Conservation (phyloP, 1,140 invertebrate species). For the Zaprionus inermis region DNA sequence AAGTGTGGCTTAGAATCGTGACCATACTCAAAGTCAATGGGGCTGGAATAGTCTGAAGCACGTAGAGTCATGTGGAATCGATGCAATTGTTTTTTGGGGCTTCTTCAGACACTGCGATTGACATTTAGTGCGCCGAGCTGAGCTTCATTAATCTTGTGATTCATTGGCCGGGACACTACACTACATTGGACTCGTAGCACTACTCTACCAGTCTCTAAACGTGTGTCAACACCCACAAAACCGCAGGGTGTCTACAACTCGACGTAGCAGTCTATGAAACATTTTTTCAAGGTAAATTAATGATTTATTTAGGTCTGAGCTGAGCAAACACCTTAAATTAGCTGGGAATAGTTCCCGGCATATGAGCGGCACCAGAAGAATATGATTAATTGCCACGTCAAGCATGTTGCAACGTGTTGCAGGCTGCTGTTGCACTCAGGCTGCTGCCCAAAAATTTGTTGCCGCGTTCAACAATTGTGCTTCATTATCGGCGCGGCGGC, state of each 20-base stretch:
- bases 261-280: conserved; percentile 11
- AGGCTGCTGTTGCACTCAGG: conserved; percentile 37
- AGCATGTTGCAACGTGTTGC: conserved; percentile 16
- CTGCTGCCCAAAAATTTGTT: conserved; percentile 51
- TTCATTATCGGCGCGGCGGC: conserved; percentile 67
- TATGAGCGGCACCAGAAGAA: conserved; percentile 36
- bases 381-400: conserved; percentile 65
- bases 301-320: conserved; percentile 64
- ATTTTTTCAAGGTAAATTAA: conserved; percentile 38
- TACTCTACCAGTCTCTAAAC: conserved; percentile 40
- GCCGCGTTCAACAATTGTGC: conserved; percentile 66
- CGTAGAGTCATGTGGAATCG: not conserved
- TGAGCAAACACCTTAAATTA: conserved; percentile 74
- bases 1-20: not conserved
- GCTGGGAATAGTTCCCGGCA: conserved; percentile 47
- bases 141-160: conserved; percentile 71
- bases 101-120: conserved; percentile 57
- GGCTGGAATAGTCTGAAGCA: too few species aligned
- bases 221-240: conserved; percentile 77
- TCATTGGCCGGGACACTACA: conserved; percentile 50
- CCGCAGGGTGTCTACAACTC: conserved; percentile 44
- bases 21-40: too few species aligned
- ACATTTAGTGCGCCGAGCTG: conserved; percentile 50
- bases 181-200: too few species aligned
- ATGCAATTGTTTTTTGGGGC: conserved; percentile 45